Conservation (phyloP, 2,113 vertebrate species). For the Cryptotis parvus region DNA sequence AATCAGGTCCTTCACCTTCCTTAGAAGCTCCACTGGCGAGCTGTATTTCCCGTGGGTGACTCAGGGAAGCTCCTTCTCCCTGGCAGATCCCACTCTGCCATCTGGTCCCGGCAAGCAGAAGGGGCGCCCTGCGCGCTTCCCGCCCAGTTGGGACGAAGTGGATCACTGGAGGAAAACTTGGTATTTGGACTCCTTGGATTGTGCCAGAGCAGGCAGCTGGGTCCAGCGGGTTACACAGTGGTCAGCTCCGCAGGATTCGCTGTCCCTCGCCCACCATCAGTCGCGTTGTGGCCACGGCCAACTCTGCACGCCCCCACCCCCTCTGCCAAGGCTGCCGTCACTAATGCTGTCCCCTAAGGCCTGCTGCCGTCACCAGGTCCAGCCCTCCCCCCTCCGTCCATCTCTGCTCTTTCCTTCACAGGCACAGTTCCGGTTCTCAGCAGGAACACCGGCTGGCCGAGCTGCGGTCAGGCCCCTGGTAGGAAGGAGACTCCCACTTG, state of each 20-base stretch:
- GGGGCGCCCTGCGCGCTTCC: not conserved
- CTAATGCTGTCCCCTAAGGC: not conserved
- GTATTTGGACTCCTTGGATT: not conserved
- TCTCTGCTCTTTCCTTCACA: not conserved
- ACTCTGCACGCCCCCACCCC: no score
- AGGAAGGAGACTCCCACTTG: not conserved
- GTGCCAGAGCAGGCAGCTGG: not conserved
- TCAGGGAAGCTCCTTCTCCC: not conserved
- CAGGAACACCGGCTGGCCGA: not conserved
- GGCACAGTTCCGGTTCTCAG: not conserved
- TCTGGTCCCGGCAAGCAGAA: not conserved
- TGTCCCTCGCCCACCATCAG: no score
- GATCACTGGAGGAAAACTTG: not conserved
- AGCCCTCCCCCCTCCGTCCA: not conserved
- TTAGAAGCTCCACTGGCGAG: not conserved
- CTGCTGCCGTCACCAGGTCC: not conserved
- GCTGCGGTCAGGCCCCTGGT: not conserved
- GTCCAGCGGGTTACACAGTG: no score
- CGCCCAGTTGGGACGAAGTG: not conserved
- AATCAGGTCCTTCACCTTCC: not conserved
- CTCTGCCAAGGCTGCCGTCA: not conserved
- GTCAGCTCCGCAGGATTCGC: no score
- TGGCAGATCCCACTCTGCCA: not conserved
- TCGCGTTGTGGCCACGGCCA: no score
- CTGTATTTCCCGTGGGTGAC: not conserved